Evolutionary conservation across 2,113 vertebrate species (phyloP).

Genomic region (Egretta garzetta): DNA sequence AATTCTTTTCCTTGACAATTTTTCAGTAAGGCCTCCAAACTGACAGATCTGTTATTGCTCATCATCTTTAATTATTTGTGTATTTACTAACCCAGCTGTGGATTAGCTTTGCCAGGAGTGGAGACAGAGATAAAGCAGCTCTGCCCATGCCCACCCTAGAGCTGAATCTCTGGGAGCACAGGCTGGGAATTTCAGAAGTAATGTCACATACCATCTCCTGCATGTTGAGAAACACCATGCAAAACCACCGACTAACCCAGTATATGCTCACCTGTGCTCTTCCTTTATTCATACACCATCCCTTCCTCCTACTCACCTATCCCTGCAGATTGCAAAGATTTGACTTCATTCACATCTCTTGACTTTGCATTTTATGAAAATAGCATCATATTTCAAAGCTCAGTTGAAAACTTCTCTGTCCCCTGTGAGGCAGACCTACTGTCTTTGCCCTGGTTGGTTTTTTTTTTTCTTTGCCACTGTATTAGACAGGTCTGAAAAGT

Average conservation of each 20-base stretch:
- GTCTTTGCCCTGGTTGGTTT: neutral
- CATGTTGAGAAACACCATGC: neutral
- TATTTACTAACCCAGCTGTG: neutral
- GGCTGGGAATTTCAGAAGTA: neutral
- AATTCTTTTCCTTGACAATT: neutral
- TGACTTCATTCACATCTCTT: neutral
- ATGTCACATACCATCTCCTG: neutral
- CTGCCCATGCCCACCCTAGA: neutral
- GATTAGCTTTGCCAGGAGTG: neutral
- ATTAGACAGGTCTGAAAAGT: neutral
- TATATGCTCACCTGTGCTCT: neutral
- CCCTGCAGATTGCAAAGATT: neutral
- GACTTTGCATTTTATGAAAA: constrained; percentile 34
- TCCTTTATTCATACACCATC: neutral
- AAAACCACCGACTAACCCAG: neutral
- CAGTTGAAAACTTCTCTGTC: neutral
- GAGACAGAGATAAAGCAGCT: neutral
- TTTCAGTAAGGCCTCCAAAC: neutral
- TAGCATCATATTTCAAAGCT: neutral
- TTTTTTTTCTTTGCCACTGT: neutral
- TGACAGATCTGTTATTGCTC: neutral
- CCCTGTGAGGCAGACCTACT: neutral
- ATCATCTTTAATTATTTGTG: neutral
- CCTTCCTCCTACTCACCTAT: neutral
- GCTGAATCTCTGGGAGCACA: neutral